phyloP scores from a whole-genome alignment of 2,888 invertebrate genomes.

The Amblyjoppa fuscipennis region DNA sequence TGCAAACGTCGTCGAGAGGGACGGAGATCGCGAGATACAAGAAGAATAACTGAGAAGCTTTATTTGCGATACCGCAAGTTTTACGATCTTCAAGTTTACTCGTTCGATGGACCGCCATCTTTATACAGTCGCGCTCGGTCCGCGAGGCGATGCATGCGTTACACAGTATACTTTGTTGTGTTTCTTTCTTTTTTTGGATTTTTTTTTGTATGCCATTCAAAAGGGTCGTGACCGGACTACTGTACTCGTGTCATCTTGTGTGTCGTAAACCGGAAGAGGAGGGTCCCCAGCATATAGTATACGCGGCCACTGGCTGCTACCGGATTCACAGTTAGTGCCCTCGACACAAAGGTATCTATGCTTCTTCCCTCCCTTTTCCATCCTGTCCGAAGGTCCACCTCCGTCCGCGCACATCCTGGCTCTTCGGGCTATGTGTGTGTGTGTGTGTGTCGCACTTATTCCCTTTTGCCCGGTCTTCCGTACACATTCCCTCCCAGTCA shows the following conservation, averaged over 20 bases:
- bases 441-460: conserved; percentile 8
- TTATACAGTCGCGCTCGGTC: conserved; percentile 33
- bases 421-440: conserved; percentile 18
- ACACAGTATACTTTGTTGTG: conserved; percentile 3
- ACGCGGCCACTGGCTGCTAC: conserved; percentile 72
- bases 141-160: conserved; percentile 36
- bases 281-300: conserved; percentile 49
- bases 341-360: conserved; percentile 75
- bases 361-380: conserved; percentile 40
- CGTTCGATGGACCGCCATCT: conserved; percentile 3
- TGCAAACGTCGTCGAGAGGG: background rate
- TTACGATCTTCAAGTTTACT: background rate
- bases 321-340: conserved; percentile 80
- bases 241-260: conserved; percentile 68
- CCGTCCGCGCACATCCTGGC: conserved; percentile 5
- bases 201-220: conserved; percentile 20
- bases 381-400: conserved; percentile 39
- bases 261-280: conserved; percentile 77
- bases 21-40: background rate
- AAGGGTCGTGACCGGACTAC: conserved; percentile 53
- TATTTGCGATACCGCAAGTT: background rate
- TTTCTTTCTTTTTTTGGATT: background rate
- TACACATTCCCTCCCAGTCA: conserved; percentile 26
- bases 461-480: conserved; percentile 63
- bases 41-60: conserved; percentile 3